Evolutionary conservation across 2,113 vertebrate species (phyloP).

Genomic region (Lathamus discolor): DNA sequence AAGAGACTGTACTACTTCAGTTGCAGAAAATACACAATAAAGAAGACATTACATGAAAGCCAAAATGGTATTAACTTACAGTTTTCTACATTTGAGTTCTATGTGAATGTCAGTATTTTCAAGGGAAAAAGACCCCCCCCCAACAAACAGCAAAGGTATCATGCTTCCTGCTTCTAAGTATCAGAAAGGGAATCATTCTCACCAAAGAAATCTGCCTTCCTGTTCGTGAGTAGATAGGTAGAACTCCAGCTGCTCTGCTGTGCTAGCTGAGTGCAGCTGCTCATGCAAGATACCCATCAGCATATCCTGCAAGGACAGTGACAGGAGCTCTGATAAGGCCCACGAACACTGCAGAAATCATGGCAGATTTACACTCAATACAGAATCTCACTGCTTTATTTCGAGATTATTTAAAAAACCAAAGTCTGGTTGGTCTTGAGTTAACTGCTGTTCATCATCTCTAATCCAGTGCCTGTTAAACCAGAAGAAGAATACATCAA

Average conservation of each 20-base stretch:
- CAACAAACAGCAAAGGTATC: background rate
- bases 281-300: background rate
- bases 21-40: background rate
- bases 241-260: background rate
- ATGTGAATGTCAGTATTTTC: background rate
- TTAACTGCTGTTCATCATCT: background rate
- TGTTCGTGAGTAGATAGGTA: background rate
- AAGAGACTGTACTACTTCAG: background rate
- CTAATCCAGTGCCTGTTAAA: constrained; percentile 10
- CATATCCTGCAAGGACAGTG: background rate
- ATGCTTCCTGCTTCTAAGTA: background rate
- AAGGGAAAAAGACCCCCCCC: background rate
- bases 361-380: background rate
- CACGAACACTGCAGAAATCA: background rate
- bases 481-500: constrained; percentile 46
- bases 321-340: background rate
- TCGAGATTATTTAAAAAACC: background rate
- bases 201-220: background rate
- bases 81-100: background rate
- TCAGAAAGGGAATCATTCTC: background rate
- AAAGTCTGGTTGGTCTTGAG: background rate
- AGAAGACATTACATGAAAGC: background rate
- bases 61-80: background rate
- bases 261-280: background rate
- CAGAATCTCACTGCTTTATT: background rate